Evolutionary conservation across 2,888 invertebrate genomes (phyloP).

Genomic region (Acheta domesticus): DNA sequence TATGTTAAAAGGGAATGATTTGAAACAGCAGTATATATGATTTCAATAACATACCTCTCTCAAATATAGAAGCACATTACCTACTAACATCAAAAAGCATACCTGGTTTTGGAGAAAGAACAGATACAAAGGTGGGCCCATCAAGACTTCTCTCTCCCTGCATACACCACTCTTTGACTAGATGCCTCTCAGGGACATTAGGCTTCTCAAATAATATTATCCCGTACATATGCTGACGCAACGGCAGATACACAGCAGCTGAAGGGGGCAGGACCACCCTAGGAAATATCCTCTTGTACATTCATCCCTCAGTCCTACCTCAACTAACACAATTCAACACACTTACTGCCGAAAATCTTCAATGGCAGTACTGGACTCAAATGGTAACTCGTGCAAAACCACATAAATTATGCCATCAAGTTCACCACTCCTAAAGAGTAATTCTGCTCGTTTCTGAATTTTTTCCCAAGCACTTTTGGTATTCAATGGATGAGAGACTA

Average conservation of each 20-base stretch:
- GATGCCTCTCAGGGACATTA: constrained; percentile 18
- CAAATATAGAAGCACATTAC: no score
- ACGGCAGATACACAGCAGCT: constrained; percentile 39
- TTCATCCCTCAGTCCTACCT: no score
- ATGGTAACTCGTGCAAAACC: constrained; percentile 40
- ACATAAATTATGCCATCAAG: constrained; percentile 33
- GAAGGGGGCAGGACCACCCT: constrained; percentile 37
- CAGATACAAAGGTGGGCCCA: constrained; percentile 36
- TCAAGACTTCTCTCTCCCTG: constrained; percentile 40
- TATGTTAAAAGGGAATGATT: no score
- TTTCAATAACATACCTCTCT: no score
- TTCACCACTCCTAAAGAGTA: constrained; percentile 26
- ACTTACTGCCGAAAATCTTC: constrained; percentile 40
- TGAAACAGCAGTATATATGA: no score
- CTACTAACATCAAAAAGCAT: no score
- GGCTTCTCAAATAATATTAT: constrained; percentile 41
- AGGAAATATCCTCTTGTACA: no score
- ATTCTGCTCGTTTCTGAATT: constrained; percentile 33
- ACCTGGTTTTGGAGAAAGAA: not conserved
- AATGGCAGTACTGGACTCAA: constrained; percentile 41
- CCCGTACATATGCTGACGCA: constrained; percentile 42
- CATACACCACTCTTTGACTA: constrained; percentile 43
- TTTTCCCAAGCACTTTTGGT: constrained; percentile 31
- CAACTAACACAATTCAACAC: not conserved
- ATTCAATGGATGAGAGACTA: not conserved